Base-by-base conservation (phyloP, 2,797 vertebrate species). In the Mycteria americana region DNA sequence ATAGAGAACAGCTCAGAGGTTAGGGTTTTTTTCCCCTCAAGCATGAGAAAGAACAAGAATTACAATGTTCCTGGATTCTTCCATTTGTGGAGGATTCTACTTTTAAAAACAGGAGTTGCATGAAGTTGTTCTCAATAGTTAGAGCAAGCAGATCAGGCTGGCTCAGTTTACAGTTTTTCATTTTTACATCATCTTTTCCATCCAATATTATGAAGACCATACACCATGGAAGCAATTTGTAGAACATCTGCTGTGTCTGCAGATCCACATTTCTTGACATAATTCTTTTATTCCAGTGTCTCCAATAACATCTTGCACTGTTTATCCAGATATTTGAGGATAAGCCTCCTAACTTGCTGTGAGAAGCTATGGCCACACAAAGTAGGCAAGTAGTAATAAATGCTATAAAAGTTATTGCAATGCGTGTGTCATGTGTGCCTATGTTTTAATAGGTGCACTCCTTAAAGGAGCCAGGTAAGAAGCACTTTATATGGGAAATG, bases 351-450 rank as follows among this genome's bases (percentile, higher is more conserved):
- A n/a, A 73, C 12, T 51, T 57, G 8, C 13, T 92, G 7, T 21
- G 25, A 53, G 37, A 90, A 95, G n/a, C 23, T 65, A 48, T 12
- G n/a, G 46, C 13, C 54, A 92, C 50, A 81, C 2, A 76, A 51
- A 65, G 2, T 27, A 80, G 18, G 18, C 22, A 80, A 62, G 75
- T 4, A 46, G 7, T 31, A 78, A 77, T 33, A 77, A 88, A 75
- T 33, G 14, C 21, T 39, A 9, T 21, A 46, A 35, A 68, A 63
- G 50, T 60, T 68, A 79, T 13, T 24, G 18, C 24, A 82, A 48
- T 2, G 0, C 53, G 19, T 39, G 56, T 37, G 33, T 64, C 14
- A 11, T 23, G 4, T 27, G 8, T 46, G 39, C 4, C 27, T 51
- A 4, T 23, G 6, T 78, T 81, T 82, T 46, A 89, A 7, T 54